Evolutionary conservation across 2,888 invertebrate species (phyloP).

Genomic region (Steromphala cineraria): DNA sequence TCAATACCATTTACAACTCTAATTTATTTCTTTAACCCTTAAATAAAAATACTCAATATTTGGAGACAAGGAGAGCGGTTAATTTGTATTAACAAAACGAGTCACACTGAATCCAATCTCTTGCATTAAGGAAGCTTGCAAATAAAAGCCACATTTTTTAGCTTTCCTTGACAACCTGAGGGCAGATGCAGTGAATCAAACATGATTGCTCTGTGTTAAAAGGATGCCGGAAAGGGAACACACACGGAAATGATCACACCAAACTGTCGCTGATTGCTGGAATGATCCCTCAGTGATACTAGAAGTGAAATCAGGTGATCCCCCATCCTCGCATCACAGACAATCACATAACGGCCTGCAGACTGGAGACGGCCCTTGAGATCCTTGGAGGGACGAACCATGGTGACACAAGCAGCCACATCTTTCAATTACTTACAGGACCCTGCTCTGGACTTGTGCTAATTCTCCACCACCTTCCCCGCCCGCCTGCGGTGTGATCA

Average conservation of each 20-base stretch:
- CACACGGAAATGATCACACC: neutral
- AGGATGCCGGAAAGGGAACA: neutral
- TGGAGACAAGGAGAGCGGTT: neutral
- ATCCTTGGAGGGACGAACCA: too few relatives aligned
- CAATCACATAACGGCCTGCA: neutral
- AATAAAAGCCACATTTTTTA: too few relatives aligned
- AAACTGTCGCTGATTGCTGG: neutral
- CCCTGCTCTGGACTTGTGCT: neutral
- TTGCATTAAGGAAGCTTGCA: too few relatives aligned
- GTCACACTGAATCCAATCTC: too few relatives aligned
- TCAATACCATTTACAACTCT: neutral
- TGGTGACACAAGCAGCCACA: too few relatives aligned
- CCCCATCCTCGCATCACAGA: neutral
- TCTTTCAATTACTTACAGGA: neutral
- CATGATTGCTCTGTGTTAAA: neutral
- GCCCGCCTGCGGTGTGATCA: neutral
- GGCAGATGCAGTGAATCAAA: neutral
- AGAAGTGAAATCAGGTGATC: neutral
- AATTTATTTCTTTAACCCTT: neutral
- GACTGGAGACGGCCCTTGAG: too few relatives aligned
- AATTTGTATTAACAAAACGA: too few relatives aligned
- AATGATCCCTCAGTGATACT: neutral
- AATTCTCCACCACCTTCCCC: neutral
- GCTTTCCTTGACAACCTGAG: neutral
- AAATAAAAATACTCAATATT: neutral